phyloP scores from a whole-genome alignment of 2,888 invertebrate genomes.

The Dryococelus australis region DNA sequence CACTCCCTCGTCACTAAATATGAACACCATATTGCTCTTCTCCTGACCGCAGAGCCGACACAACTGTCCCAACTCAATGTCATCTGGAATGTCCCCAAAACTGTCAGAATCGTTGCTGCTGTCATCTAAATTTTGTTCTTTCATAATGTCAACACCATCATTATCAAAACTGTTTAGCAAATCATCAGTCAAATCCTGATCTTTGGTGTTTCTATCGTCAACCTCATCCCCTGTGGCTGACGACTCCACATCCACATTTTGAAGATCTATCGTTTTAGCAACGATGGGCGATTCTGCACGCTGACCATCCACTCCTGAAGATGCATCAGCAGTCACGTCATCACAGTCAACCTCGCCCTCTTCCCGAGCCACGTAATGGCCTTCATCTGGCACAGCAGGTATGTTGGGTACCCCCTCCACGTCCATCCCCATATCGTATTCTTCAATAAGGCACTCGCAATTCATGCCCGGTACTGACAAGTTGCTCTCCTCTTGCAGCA shows the following conservation, averaged over 20 bases:
- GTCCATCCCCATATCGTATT: background rate
- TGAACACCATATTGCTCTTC: slow-evolving; percentile 33
- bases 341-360: background rate
- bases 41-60: slow-evolving; percentile 37
- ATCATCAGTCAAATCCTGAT: background rate
- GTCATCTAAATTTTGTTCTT: background rate
- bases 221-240: background rate
- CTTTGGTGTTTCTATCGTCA: background rate
- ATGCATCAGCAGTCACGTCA: background rate
- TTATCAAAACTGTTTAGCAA: background rate
- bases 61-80: slow-evolving; percentile 27
- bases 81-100: background rate
- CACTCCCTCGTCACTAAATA: slow-evolving; percentile 32
- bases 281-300: background rate
- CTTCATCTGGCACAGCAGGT: background rate
- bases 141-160: background rate
- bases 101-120: background rate
- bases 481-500: background rate
- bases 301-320: background rate
- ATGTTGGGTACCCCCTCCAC: background rate
- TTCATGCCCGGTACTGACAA: background rate
- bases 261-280: no score
- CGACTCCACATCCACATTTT: background rate
- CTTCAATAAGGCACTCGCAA: background rate
- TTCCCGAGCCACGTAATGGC: background rate